phyloP scores from a whole-genome alignment of 1,140 invertebrate species.

The Phymorhynchus buccinoides region DNA sequence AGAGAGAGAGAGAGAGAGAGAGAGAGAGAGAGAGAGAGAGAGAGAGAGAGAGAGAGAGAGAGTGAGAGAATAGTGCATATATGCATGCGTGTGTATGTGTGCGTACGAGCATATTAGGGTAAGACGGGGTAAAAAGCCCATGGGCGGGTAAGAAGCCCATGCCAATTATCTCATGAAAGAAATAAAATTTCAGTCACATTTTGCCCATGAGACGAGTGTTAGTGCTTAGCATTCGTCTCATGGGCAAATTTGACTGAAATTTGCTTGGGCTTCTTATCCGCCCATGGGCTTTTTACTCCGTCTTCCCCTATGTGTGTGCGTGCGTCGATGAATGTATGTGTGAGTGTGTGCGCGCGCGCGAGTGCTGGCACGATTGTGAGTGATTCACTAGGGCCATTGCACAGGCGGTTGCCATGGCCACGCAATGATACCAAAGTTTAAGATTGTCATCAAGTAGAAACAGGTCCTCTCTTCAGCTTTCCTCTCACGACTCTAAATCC shows the following conservation, averaged over 20 bases:
- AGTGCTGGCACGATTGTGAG: background rate
- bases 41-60: background rate
- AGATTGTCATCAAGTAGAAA: background rate
- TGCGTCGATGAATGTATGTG: background rate
- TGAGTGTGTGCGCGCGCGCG: background rate
- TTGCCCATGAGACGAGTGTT: too few species aligned
- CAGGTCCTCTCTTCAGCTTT: background rate
- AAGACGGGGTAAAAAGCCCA: too few species aligned
- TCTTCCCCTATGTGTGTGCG: too few species aligned
- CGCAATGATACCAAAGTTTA: background rate
- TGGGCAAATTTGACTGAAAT: too few species aligned
- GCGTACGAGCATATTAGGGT: background rate
- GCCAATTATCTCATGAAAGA: too few species aligned
- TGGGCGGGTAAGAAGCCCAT: too few species aligned
- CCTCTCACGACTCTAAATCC: background rate
- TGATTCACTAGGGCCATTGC: background rate
- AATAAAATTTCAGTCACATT: too few species aligned
- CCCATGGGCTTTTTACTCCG: too few species aligned
- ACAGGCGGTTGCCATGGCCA: background rate
- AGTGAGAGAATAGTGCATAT: background rate
- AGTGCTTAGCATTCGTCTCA: too few species aligned
- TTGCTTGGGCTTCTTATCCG: too few species aligned
- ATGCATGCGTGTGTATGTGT: background rate
- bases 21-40: background rate
- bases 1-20: background rate